Evolutionary conservation across 1,140 invertebrate species (phyloP), one percentile per base, ranked within the genome.

Genomic region (Macrocentrus cingulum): DNA sequence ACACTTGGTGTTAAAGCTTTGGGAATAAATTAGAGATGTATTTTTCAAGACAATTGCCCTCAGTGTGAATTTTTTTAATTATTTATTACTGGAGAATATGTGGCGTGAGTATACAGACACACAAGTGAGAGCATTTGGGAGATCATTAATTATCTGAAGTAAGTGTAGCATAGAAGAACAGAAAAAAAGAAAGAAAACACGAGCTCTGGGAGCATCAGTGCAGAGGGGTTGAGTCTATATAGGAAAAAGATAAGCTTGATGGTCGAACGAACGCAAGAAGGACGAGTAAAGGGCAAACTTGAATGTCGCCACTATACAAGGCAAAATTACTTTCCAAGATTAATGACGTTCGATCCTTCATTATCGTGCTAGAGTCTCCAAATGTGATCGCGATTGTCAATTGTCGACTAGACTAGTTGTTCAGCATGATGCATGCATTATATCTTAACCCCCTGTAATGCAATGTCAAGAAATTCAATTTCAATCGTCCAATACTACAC

Each of bases 101-200:
- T 13, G 19, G 37, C 23, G 19, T 32, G 67, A 61, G 68, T 74
- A 72, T 75, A 71, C 70, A 74, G 74, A 76, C 71, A 69, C 69
- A 66, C 67, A 68, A 67, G 70, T 73, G 71, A 63, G 64, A 67
- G 73, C 25, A 29, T 68, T 75, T 73, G 74, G 42, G 53, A 61
- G 70, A 77, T 76, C 73, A 77, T 79, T 76, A 79, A 79, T 79
- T 77, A 79, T 73, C 74, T 59, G 61, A 29, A 23, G 49, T 16
- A 41, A 59, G 42, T 48, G 52, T 20, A 53, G 51, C 22, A 34
- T 15, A 25, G 23, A 51, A n/a, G 32, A 6, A 50, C 7, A 22
- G 6, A 32, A 51, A 51, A n/a, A 51, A 46, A 55, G 11, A 55
- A 62, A 39, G 49, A 37, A 58, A 58, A 37, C 48, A 23, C 39